These are phyloP conservation scores for Eumaeus atala DNA, from an alignment of 1,140 invertebrate genomes.

Conservation along the genomic window DNA sequence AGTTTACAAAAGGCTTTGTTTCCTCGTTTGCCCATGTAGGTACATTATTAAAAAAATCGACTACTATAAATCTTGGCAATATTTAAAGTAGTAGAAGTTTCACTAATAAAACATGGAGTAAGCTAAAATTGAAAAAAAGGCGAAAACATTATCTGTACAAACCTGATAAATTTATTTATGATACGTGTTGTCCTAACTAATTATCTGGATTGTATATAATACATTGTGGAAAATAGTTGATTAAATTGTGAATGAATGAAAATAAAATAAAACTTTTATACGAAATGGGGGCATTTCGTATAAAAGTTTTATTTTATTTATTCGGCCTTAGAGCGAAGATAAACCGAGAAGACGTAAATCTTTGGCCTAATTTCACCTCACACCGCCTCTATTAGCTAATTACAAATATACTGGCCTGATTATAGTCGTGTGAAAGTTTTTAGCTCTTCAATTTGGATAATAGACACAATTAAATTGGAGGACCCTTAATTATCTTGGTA, in stretches of 20 bases:
- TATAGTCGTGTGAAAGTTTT: neutral
- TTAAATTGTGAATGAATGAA: neutral
- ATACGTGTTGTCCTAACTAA: neutral
- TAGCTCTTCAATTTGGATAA: no score
- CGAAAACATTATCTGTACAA: neutral
- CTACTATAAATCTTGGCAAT: no score
- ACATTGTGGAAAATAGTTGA: neutral
- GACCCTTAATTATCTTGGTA: no score
- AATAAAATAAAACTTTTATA: conserved; percentile 1
- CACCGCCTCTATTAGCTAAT: conserved; percentile 3
- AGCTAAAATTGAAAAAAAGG: neutral
- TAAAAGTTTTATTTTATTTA: conserved; percentile 2
- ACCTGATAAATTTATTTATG: neutral
- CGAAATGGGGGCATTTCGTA: neutral
- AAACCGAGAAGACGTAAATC: neutral
- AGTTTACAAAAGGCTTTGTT: no score
- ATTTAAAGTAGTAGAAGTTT: no score
- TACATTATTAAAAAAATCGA: no score
- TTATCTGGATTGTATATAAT: no score
- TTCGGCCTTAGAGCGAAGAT: conserved; percentile 1
- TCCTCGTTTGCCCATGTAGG: no score
- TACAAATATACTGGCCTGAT: conserved; percentile 7
- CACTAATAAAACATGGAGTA: no score
- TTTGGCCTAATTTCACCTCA: neutral
- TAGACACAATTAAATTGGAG: no score